Conservation (phyloP, 2,888 invertebrate genomes). For the Chaitophorus viminalis region DNA sequence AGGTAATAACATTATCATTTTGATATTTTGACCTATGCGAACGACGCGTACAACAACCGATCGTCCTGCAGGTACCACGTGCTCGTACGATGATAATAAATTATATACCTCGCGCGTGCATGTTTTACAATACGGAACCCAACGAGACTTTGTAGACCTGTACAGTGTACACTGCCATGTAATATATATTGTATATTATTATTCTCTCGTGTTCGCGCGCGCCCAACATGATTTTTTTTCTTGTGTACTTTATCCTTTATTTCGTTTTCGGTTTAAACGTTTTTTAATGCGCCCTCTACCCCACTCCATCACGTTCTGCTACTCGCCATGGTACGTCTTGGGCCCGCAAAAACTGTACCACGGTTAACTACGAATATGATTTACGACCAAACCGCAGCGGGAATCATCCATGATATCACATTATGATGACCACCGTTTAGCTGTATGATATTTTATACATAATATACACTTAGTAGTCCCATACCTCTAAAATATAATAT, state of each 20-base stretch:
- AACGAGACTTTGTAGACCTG: background rate
- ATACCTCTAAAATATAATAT: background rate
- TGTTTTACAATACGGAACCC: background rate
- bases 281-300: constrained; percentile 24
- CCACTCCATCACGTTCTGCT: no score
- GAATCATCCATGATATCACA: background rate
- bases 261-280: constrained; percentile 38
- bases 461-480: background rate
- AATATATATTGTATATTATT: no score
- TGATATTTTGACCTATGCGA: no score
- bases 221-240: background rate
- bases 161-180: background rate
- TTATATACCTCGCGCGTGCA: background rate
- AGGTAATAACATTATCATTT: no score
- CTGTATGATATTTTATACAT: background rate
- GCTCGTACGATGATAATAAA: background rate
- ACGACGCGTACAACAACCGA: background rate
- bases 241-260: background rate
- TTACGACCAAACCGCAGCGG: constrained; percentile 16
- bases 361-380: constrained; percentile 10
- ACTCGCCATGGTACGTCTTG: background rate
- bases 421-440: background rate
- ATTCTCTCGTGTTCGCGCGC: background rate
- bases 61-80: background rate
- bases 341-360: background rate